phyloP scores from a whole-genome alignment of 2,888 invertebrate genomes.

The Netelia inedita region DNA sequence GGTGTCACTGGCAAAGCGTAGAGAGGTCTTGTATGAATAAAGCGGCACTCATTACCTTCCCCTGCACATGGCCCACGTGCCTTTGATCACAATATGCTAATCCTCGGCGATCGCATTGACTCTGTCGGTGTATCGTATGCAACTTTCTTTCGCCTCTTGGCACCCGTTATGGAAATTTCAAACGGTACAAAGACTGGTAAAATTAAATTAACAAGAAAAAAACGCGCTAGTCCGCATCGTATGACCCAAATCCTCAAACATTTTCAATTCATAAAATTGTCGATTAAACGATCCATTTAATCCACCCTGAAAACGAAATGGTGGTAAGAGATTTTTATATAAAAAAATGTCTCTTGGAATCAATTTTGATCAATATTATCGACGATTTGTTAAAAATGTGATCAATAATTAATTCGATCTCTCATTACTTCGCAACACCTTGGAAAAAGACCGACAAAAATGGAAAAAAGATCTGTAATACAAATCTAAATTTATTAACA shows the following conservation, averaged over 20 bases:
- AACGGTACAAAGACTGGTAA: background rate
- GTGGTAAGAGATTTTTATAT: no score
- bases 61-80: constrained; percentile 69
- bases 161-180: constrained; percentile 31
- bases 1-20: constrained; percentile 79
- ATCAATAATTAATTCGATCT: no score
- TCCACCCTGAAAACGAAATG: no score
- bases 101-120: constrained; percentile 25
- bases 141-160: constrained; percentile 28
- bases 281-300: no score
- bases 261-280: background rate
- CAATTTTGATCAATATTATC: no score
- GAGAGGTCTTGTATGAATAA: constrained; percentile 78
- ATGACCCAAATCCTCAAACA: background rate
- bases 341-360: no score
- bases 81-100: constrained; percentile 71
- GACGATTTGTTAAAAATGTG: no score
- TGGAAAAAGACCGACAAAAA: no score
- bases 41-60: constrained; percentile 79
- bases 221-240: background rate
- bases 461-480: no score
- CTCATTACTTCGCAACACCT: no score
- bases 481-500: no score
- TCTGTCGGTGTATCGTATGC: background rate
- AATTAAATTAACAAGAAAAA: background rate